These are phyloP conservation scores for Neolamprologus modestus DNA, from an alignment of 2,113 vertebrate genomes.

Conservation along the genomic window DNA sequence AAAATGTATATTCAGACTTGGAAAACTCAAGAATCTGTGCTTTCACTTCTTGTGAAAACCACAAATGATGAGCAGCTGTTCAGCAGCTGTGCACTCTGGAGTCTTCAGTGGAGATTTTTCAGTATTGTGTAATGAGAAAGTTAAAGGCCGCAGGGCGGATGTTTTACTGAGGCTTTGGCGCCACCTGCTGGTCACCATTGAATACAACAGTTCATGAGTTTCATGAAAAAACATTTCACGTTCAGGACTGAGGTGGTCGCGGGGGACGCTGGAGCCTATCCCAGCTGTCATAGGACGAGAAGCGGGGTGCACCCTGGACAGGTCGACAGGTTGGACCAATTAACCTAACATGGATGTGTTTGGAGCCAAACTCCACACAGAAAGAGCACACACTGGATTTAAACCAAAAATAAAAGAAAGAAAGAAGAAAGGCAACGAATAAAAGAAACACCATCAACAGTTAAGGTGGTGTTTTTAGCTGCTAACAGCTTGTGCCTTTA, in stretches of 20 bases:
- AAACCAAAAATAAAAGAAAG: background rate
- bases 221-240: background rate
- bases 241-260: background rate
- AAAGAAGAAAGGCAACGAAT: background rate
- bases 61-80: background rate
- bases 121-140: background rate
- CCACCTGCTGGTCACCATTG: background rate
- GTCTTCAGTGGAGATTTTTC: background rate
- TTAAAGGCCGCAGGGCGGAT: background rate
- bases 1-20: background rate
- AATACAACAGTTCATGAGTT: background rate
- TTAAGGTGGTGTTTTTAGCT: background rate
- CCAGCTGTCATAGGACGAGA: background rate
- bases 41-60: background rate
- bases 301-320: background rate
- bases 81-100: background rate
- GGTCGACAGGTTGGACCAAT: rapidly evolving
- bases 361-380: background rate
- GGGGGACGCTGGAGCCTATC: background rate
- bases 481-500: background rate
- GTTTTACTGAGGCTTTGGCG: background rate
- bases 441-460: background rate
- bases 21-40: background rate
- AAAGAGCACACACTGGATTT: background rate
- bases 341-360: background rate